Evolutionary conservation across 2,797 vertebrate species (phyloP), one percentile per base, ranked within the genome.

Genomic region (Bradypodion pumilum): DNA sequence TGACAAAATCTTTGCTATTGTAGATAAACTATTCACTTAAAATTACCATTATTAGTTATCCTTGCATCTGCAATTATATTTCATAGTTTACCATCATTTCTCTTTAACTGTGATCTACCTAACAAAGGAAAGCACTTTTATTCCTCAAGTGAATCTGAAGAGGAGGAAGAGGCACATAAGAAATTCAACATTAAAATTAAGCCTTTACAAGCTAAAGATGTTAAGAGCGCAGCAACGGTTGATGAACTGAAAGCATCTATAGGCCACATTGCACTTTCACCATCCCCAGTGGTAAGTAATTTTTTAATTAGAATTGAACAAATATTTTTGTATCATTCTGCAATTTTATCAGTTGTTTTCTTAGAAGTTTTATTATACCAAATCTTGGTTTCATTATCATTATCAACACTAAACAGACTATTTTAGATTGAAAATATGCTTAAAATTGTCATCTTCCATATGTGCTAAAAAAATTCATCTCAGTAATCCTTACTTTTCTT

Each of bases 131-230:
- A 97, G 92, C 97, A 98, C 89, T 98, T 98, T 93, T 98, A 97
- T 95, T 99, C 98, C 83, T 99, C 98, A 2, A 99, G 98, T 4
- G 98, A 99, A 85, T 99, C 98, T 0, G 98, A 99, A 90, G 98
- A 98, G 32, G 98, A 99, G 40, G 98, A 99, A 88, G 98, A 99
- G 89, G 97, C 96, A 0, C 97, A 96, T 91, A 98, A 97, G 94
- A 99, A 98, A 89, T 99, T 99, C 94, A 98, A 98, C 92, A 98
- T 99, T 80, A 98, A 97, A 95, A 99, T 99, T 94, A 99, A 99
- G 85, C 98, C 98, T 0, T 92, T 99, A 92, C 96, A 96, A 74
- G 95, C 97, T 23, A 96, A 98, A 74, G 98, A 98, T 83, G 95
- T 95, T 27, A 97, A 96, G 92, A 97, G 96, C 7, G 93, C 97